Conservation (phyloP, 2,113 vertebrate genomes). For the Calonectris borealis region DNA sequence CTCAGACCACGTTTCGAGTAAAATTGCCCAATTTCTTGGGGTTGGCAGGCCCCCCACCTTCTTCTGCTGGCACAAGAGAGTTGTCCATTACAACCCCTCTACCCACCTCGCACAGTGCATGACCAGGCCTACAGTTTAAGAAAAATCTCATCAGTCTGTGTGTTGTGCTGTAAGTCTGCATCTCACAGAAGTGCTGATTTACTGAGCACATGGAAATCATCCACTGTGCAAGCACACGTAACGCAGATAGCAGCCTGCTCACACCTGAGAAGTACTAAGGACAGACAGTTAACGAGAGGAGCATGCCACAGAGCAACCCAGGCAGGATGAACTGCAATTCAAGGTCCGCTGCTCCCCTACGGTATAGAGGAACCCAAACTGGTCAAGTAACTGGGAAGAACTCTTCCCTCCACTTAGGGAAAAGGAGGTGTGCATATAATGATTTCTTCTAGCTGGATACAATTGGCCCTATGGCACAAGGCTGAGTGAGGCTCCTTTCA, state of each 20-base stretch:
- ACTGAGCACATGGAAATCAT: neutral
- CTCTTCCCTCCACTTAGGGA: neutral
- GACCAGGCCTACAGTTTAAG: neutral
- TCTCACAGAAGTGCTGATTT: neutral
- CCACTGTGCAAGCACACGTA: neutral
- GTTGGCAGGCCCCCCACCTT: neutral
- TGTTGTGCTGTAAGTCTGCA: rapidly evolving
- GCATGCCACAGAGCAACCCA: neutral
- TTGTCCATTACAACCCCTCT: neutral
- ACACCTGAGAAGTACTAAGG: neutral
- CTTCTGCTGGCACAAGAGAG: neutral
- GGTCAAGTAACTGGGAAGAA: neutral
- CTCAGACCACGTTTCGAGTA: neutral
- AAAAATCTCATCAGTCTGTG: neutral
- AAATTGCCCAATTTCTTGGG: neutral
- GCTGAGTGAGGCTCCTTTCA: neutral
- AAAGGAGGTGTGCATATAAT: neutral
- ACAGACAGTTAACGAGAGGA: neutral
- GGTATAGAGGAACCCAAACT: neutral
- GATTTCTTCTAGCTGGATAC: neutral
- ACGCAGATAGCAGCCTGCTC: neutral
- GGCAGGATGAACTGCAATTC: neutral
- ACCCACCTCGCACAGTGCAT: neutral
- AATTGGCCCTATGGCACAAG: rapidly evolving
- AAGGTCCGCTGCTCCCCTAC: neutral